Base-by-base conservation (phyloP, 2,888 invertebrate species). In the Tetragnatha montana region DNA sequence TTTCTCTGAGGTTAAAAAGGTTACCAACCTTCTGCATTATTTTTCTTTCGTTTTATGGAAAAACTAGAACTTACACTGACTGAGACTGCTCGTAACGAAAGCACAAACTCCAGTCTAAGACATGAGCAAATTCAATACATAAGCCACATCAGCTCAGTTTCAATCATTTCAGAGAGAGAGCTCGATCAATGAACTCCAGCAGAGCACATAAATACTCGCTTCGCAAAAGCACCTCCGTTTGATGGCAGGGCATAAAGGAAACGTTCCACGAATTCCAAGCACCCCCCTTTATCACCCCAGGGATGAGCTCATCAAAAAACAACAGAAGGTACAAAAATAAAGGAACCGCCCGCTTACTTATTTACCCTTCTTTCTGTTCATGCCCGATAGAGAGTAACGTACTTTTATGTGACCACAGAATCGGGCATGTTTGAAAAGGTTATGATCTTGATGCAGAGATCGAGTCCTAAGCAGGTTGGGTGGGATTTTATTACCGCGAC, bases 241-340 rank as follows among this genome's bases (percentile, higher is more conserved):
- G 82, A 82, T 82, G 82, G 51, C 60, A 8, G 22, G 51, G 73
- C 73, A 82, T 82, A 82, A 82, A 82, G 73, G 73, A 51, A 82
- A 82, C 82, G 73, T 82, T 82, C 82, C n/a, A 74, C 51, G 82
- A 82, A 82, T 82, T 82, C 82, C 82, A 82, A 82, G 73, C 82
- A 82, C 74, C 60, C 73, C 35, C 21, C 74, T 74, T 82, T 74
- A 74, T 74, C 51, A 51, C 51, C 73, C 51, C 17, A 51, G 74
- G 71, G 82, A 82, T 82, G 74, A 73, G 21, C 82, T 60, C 82
- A 82, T 82, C 82, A 82, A 82, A 82, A 82, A 51, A 82, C 73
- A 51, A 82, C 73, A 74, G 78, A 73, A 51, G 22, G 60, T 6
- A 49, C 60, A 73, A 80, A 80, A 19, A 47, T 68, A 68, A 81